Evolutionary conservation across 2,888 invertebrate genomes (phyloP).

Genomic region (Zootermopsis nevadensis): DNA sequence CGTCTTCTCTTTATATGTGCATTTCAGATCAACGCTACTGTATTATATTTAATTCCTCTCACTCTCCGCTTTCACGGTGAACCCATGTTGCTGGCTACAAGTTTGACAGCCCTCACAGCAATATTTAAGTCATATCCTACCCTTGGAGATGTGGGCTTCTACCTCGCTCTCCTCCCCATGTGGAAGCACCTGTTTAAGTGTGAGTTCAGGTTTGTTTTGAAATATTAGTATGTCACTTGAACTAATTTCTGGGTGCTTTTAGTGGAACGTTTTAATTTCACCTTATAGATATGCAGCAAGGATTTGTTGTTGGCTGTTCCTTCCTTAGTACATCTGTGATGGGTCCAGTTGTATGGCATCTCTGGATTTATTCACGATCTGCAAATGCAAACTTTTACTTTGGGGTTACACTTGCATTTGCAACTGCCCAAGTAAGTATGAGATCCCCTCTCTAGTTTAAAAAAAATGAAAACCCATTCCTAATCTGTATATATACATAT

Average conservation of each 20-base stretch:
- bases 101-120: constrained; percentile 83
- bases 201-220: constrained; percentile 66
- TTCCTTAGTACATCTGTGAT: constrained; percentile 89
- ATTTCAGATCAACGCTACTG: constrained; percentile 95
- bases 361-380: constrained; percentile 98
- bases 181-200: constrained; percentile 91
- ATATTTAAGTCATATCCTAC: constrained; percentile 98
- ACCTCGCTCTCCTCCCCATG: constrained; percentile 88
- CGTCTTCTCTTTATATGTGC: constrained; percentile 93
- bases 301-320: constrained; percentile 91
- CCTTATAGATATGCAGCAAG: constrained; percentile 90
- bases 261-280: constrained; percentile 15
- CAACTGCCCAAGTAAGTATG: constrained; percentile 79
- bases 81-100: constrained; percentile 82
- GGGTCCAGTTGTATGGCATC: constrained; percentile 95
- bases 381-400: constrained; percentile 99
- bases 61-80: constrained; percentile 82
- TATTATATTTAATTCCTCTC: constrained; percentile 91
- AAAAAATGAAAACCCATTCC: no score
- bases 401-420: constrained; percentile 94
- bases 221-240: background rate
- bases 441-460: no score
- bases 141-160: constrained; percentile 94
- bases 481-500: no score
- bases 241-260: background rate